Percentiles rank a stretch among this genome's conserved stretches.
Evolutionary conservation across 2,113 vertebrate genomes (phyloP).

Genomic region (Zapornia atra): DNA sequence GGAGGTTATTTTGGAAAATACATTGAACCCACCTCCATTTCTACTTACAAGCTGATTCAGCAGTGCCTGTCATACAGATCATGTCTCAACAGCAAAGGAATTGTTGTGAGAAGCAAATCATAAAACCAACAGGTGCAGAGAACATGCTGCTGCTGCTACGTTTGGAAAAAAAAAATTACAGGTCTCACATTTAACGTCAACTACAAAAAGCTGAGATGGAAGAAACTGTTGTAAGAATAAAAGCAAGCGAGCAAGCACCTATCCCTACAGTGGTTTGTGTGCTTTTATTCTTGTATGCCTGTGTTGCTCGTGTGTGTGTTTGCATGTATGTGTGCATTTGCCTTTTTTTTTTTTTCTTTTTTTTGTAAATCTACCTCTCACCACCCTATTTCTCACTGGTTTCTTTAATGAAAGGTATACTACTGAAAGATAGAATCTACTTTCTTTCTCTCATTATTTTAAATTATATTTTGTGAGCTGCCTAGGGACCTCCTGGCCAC

Average conservation of each 20-base stretch:
- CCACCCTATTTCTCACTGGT: not conserved
- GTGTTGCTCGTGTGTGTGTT: not conserved
- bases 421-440: not conserved
- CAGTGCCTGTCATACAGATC: constrained; percentile 57
- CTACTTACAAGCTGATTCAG: constrained; percentile 64
- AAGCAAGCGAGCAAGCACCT: not conserved
- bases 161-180: constrained; percentile 29
- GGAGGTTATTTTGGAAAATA: constrained; percentile 33
- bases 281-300: not conserved
- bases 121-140: constrained; percentile 63
- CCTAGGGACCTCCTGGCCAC: not conserved
- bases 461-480: not conserved
- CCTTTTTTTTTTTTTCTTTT: not conserved
- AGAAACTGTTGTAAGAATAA: not conserved
- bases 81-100: constrained; percentile 65
- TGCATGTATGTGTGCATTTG: not conserved
- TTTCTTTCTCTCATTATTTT: not conserved
- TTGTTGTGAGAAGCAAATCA: constrained; percentile 55
- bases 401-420: not conserved
- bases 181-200: constrained; percentile 7
- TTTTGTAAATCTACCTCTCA: not conserved
- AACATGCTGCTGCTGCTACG: constrained; percentile 40
- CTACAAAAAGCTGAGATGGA: constrained; percentile 21
- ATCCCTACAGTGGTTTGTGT: not conserved
- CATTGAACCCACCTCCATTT: constrained; percentile 9